Evolutionary conservation across 2,797 vertebrate species (phyloP).

Genomic region (Chromis chromis): DNA sequence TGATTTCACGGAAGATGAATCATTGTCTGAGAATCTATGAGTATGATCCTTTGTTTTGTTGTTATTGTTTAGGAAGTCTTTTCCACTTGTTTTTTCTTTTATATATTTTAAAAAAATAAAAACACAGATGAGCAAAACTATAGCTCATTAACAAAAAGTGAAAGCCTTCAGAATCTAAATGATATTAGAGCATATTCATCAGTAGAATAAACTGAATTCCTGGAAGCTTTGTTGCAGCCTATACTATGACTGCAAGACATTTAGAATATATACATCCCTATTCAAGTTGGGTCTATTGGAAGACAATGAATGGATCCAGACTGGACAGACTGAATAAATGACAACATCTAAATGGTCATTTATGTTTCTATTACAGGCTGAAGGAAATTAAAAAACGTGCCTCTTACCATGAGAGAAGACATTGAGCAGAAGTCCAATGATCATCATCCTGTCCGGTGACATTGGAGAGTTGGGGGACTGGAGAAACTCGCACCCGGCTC

Average conservation of each 20-base stretch:
- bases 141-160: background rate
- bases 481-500: slow-evolving; percentile 54
- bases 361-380: background rate
- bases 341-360: background rate
- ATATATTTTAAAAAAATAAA: background rate
- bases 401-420: slow-evolving; percentile 75
- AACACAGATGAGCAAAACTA: background rate
- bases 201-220: background rate
- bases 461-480: slow-evolving; percentile 62
- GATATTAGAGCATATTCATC: background rate
- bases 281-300: background rate
- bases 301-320: background rate
- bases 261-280: background rate
- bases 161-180: background rate
- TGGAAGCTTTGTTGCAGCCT: background rate
- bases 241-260: background rate
- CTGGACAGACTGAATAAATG: background rate
- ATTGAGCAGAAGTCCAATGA: slow-evolving; percentile 79
- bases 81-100: background rate
- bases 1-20: slow-evolving; percentile 26
- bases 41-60: background rate
- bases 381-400: background rate
- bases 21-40: background rate
- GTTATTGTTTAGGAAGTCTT: background rate
- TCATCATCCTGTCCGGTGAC: slow-evolving; percentile 78